Percentiles rank a stretch among this genome's conserved stretches.
These are phyloP conservation scores for Chrysogorgia sp. DNA, from an alignment of 92 coral and sea anemone species.

Conservation along the genomic window DNA sequence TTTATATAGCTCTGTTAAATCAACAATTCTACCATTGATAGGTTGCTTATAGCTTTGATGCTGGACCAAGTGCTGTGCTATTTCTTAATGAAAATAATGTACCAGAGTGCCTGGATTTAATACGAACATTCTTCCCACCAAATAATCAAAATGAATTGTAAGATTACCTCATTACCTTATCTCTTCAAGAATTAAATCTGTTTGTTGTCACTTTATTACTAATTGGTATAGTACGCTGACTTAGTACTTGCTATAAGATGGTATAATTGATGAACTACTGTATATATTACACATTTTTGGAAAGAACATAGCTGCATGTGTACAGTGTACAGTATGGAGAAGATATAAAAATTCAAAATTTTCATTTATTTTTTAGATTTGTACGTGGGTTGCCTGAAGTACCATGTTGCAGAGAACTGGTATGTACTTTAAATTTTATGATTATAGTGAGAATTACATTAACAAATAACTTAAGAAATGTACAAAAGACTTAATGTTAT, in stretches of 20 bases:
- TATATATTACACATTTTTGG: no score
- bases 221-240: no score
- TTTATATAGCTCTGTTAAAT: background rate
- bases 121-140: slow-evolving; percentile 73
- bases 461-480: no score
- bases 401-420: background rate
- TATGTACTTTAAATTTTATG: background rate
- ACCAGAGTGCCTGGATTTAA: slow-evolving; percentile 60
- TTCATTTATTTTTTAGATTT: slow-evolving; percentile 8
- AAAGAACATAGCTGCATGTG: no score
- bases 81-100: slow-evolving; percentile 69
- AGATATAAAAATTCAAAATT: no score
- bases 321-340: no score
- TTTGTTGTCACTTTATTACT: background rate
- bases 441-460: background rate
- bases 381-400: slow-evolving; percentile 23
- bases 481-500: background rate
- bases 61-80: slow-evolving; percentile 95
- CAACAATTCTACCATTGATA: slow-evolving; percentile 1
- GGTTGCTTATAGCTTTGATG: slow-evolving; percentile 97
- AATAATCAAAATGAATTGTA: slow-evolving; percentile 21
- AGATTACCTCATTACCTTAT: background rate
- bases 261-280: no score
- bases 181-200: background rate
- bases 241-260: background rate